These are phyloP conservation scores for Drosophila nigricruria DNA, from an alignment of 2,888 invertebrate species.

Conservation along the genomic window DNA sequence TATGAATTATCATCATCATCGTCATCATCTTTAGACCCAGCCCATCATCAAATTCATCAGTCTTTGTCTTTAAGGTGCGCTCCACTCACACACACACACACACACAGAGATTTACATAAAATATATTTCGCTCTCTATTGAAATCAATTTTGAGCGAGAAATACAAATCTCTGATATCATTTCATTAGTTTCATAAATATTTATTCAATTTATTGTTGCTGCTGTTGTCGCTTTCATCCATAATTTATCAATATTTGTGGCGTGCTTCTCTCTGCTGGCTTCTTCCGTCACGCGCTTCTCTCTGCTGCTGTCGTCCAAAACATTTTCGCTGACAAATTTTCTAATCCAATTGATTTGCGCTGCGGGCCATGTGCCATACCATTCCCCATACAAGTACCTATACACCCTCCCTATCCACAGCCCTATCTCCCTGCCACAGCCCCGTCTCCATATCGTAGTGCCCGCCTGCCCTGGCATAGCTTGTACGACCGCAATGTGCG, in stretches of 20 bases:
- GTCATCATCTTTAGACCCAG: constrained; percentile 20
- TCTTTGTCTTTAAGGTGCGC: constrained; percentile 25
- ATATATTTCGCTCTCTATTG: constrained; percentile 13
- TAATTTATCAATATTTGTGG: constrained; percentile 72
- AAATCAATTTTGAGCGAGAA: constrained; percentile 3
- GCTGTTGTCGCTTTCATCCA: constrained; percentile 64
- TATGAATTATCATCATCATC: constrained; percentile 55
- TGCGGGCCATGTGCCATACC: constrained; percentile 60
- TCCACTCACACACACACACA: constrained; percentile 4
- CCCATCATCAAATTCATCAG: constrained; percentile 11
- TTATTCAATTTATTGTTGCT: constrained; percentile 72
- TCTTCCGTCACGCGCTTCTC: constrained; percentile 22
- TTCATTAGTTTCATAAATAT: constrained; percentile 80
- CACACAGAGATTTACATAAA: constrained; percentile 7
- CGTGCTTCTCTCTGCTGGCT: constrained; percentile 1
- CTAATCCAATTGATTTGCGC: constrained; percentile 80
- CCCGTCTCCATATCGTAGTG: neutral
- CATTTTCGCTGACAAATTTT: constrained; percentile 75
- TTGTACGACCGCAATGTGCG: constrained; percentile 66
- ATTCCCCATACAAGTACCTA: constrained; percentile 9
- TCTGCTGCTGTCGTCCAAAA: constrained; percentile 16
- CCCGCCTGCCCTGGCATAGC: constrained; percentile 22
- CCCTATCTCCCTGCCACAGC: neutral
- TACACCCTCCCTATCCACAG: neutral
- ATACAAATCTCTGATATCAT: constrained; percentile 65